phyloP scores from a whole-genome alignment of 2,113 vertebrate genomes.

The Bos indicus region DNA sequence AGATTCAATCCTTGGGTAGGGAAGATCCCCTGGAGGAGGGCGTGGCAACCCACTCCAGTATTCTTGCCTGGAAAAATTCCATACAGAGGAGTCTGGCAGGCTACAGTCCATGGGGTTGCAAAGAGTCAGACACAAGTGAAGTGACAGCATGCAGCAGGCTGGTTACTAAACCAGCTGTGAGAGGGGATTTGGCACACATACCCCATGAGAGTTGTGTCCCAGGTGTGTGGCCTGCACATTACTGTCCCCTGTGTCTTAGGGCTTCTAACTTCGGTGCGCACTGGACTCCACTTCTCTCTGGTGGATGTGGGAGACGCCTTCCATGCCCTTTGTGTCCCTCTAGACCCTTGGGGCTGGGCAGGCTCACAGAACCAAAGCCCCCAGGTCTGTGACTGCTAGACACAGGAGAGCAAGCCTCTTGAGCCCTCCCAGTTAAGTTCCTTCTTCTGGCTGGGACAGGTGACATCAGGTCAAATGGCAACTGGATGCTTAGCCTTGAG shows the following conservation, averaged over 20 bases:
- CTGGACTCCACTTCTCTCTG: slow-evolving; percentile 54
- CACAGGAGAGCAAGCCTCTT: not conserved
- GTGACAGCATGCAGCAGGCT: not conserved
- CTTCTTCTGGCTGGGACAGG: not conserved
- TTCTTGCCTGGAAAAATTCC: not conserved
- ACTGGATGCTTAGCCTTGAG: not conserved
- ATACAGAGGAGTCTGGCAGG: not conserved
- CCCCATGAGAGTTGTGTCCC: not conserved
- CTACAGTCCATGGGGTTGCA: not conserved
- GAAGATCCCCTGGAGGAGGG: not conserved
- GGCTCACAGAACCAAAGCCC: slow-evolving; percentile 20
- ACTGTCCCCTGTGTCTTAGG: slow-evolving; percentile 47
- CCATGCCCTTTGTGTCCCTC: slow-evolving; percentile 50
- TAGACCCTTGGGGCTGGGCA: slow-evolving; percentile 38
- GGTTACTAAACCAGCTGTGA: slow-evolving; percentile 31
- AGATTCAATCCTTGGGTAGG: not conserved
- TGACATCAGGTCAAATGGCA: not conserved
- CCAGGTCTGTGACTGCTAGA: not conserved
- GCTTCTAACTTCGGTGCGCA: slow-evolving; percentile 58
- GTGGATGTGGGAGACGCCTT: slow-evolving; percentile 35
- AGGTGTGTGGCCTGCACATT: slow-evolving; percentile 30
- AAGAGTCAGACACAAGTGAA: not conserved
- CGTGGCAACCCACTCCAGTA: not conserved
- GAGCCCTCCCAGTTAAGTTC: not conserved
- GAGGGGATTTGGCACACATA: slow-evolving; percentile 42